A percentile compares a stretch with the other conserved stretches of the same genome.
These are phyloP conservation scores for Caenorhabditis wallacei DNA, from an alignment of 2,888 invertebrate species.

Conservation along the genomic window DNA sequence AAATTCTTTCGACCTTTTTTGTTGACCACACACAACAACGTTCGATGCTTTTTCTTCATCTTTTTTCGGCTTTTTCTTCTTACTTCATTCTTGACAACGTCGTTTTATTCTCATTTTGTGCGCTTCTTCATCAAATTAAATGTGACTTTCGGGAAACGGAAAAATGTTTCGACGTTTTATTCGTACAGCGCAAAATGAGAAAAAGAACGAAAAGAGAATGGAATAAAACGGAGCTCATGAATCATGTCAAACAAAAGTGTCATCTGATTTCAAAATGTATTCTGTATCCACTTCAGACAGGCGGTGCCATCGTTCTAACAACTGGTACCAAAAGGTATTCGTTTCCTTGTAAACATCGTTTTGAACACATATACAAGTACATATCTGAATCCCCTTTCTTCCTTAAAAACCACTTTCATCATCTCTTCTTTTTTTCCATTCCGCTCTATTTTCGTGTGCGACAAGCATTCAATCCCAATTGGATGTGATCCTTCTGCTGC, in stretches of 20 bases:
- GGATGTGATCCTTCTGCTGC: constrained; percentile 63
- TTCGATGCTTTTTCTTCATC: constrained; percentile 28
- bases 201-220: constrained; percentile 8
- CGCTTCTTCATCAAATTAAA: constrained; percentile 37
- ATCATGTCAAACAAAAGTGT: background rate
- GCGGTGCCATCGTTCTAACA: constrained; percentile 15
- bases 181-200: constrained; percentile 45
- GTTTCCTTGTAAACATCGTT: background rate
- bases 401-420: constrained; percentile 27
- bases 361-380: constrained; percentile 4
- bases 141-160: constrained; percentile 23
- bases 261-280: constrained; percentile 26
- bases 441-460: constrained; percentile 47
- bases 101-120: background rate
- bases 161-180: constrained; percentile 30
- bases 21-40: constrained; percentile 53
- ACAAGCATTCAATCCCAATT: constrained; percentile 61
- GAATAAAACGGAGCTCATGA: background rate
- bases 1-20: constrained; percentile 55
- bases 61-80: constrained; percentile 4
- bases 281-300: background rate
- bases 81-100: constrained; percentile 19
- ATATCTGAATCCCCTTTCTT: background rate
- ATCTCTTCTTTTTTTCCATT: constrained; percentile 11
- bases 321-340: background rate